Conservation (phyloP, 2,888 invertebrate species). For the Polyommatus icarus region DNA sequence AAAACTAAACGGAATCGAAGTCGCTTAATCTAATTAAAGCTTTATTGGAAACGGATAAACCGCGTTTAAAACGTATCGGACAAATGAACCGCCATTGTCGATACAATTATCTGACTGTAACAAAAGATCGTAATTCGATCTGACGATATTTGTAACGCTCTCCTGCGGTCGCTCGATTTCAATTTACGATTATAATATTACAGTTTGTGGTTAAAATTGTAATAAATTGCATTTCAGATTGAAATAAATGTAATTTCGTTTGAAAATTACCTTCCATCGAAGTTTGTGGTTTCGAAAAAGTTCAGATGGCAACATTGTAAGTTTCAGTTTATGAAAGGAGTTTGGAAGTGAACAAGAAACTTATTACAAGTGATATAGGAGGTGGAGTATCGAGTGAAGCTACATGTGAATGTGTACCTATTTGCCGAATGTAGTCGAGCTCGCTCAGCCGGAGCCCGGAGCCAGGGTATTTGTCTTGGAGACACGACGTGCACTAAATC, state of each 20-base stretch:
- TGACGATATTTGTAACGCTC: background rate
- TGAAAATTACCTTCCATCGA: background rate
- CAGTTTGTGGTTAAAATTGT: background rate
- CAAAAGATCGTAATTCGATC: constrained; percentile 22
- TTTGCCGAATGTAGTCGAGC: background rate
- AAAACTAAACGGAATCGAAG: constrained; percentile 4
- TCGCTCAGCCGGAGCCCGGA: background rate
- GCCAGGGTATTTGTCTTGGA: constrained; percentile 16
- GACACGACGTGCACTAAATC: constrained; percentile 28
- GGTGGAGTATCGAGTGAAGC: background rate
- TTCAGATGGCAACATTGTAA: background rate
- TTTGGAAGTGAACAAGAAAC: background rate
- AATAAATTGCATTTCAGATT: background rate
- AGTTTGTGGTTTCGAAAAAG: background rate
- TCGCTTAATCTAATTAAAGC: constrained; percentile 19
- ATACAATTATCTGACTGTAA: constrained; percentile 22
- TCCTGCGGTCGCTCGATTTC: background rate
- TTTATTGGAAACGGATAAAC: constrained; percentile 26
- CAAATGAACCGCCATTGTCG: constrained; percentile 20
- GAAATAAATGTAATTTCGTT: background rate
- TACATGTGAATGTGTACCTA: background rate
- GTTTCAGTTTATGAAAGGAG: background rate
- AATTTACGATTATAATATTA: background rate
- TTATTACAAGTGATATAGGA: background rate
- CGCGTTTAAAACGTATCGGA: constrained; percentile 22